Base-by-base conservation (phyloP, 2,888 invertebrate genomes). In the Peribatodes rhomboidaria region DNA sequence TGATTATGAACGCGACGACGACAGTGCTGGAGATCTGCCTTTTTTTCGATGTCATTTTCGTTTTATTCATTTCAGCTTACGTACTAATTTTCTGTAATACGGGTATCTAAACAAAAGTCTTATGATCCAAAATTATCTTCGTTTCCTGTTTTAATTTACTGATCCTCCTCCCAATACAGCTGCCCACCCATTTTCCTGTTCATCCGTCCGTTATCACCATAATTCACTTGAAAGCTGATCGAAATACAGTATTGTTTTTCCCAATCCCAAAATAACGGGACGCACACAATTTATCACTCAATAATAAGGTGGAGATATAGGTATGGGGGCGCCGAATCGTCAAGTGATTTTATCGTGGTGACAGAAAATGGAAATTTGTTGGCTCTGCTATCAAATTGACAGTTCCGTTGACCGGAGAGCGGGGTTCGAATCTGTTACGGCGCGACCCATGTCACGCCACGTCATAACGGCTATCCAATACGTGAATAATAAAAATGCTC, bases 331-430 rank as follows among this genome's bases (percentile, higher is more conserved):
- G 74, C 76, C 77, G 75, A 77, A 82, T 81, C 76, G 74, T 78
- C 78, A 74, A 81, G 79, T 85, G 82, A 86, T 85, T 85, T 83
- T 78, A 83, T 82, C 78, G 80, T 77, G 81, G 75, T 80, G 82
- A 81, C 82, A 80, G 74, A 76, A 74, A 82, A 77, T 82, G 81
- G 81, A 80, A 82, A 83, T 82, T 83, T 81, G 83, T 80, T 83
- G 84, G 85, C 80, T 84, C 82, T 82, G 79, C 77, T 84, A 87
- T 84, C 82, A 88, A 88, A 88, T 89, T 88, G 89, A 89, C 88
- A 87, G 86, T 83, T 86, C 83, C 85, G 86, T 80, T 84, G 86
- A 83, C 85, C 84, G 84, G 76, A 74, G 78, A 74, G 76, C 69
- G 76, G 76, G 79, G 74, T 73, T 75, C 76, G 80, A 89, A 86